Conservation (phyloP, 2,113 vertebrate genomes). For the Gadus macrocephalus region DNA sequence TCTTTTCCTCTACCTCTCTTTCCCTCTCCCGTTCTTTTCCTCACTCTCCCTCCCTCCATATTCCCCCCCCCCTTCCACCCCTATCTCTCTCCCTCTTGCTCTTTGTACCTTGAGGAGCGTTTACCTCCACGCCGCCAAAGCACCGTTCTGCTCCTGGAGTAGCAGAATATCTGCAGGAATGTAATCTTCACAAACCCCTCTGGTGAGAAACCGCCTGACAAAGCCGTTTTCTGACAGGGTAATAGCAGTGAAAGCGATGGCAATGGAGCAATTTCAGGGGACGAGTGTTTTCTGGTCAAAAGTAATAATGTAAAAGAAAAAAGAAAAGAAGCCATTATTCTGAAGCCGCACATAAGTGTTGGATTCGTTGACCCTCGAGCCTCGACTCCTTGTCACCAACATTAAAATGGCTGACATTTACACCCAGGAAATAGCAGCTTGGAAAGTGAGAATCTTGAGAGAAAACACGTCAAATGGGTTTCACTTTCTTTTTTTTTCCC, state of each 20-base stretch:
- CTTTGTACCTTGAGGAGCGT: conserved; percentile 25
- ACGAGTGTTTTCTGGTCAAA: conserved; percentile 27
- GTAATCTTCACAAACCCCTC: conserved; percentile 52
- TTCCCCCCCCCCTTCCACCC: neutral
- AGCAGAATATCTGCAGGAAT: conserved; percentile 52
- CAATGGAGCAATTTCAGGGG: conserved; percentile 32
- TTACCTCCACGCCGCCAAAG: conserved; percentile 43
- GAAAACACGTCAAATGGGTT: too few species aligned
- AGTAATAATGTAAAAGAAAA: too few species aligned
- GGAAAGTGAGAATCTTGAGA: too few species aligned
- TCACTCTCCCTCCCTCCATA: too few species aligned
- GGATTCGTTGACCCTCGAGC: too few species aligned
- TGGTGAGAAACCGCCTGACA: conserved; percentile 43
- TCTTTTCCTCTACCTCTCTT: too few species aligned
- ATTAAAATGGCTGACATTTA: conserved; percentile 5
- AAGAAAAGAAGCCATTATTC: neutral
- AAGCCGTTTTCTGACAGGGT: conserved; percentile 39
- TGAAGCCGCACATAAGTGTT: neutral
- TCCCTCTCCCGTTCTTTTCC: too few species aligned
- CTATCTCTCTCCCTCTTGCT: neutral
- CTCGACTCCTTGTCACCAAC: neutral
- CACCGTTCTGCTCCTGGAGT: conserved; percentile 55
- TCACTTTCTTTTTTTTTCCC: too few species aligned
- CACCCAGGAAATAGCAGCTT: neutral
- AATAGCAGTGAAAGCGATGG: conserved; percentile 26